Evolutionary conservation across 2,888 invertebrate species (phyloP), one percentile per base, ranked within the genome.

Genomic region (Philopedon plagiatum): DNA sequence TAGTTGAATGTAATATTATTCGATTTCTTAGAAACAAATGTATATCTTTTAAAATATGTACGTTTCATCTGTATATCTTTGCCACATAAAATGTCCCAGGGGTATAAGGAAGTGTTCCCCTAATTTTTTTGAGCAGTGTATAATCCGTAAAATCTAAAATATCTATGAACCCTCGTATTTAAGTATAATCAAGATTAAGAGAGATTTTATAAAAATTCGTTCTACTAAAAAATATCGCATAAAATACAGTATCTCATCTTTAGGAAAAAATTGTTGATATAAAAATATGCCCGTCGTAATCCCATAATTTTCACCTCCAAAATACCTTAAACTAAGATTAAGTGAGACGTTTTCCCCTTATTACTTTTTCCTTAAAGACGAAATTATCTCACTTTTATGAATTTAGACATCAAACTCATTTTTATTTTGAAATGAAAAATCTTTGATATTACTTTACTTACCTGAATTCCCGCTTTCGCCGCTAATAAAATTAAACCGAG

Each of bases 361-460:
- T 65, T 65, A 65, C 57, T 65, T 54, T 65, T 57, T 57, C 34
- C 19, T 39, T 21, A 39, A 41, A 57, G 57, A 39, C 29, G 34
- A 44, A 65, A 57, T 56, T 57, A 65, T 65, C 23, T 44, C 41
- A 21, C 65, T 65, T 51, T 65, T 65, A 65, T 51, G 51, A 51
- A 51, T 51, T 51, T 29, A 8, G 51, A 51, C 51, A 51, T 51
- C 51, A 51, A 51, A 29, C 51, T 51, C 51, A 51, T 51, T 51
- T 51, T 51, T 51, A 51, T 51, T 26, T 51, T 13, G 29, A 29
- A 51, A 51, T 51, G 51, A 51, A 51, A 51, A 51, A 51, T 51
- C 26, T 51, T 58, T 39, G 26, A 26, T 49, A 26, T 49, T 51
- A 26, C 51, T 51, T 23, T 46, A 4, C 23, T 5, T 23, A 11